Conservation (phyloP, 2,888 invertebrate genomes). For the Marronus borbonicus region DNA sequence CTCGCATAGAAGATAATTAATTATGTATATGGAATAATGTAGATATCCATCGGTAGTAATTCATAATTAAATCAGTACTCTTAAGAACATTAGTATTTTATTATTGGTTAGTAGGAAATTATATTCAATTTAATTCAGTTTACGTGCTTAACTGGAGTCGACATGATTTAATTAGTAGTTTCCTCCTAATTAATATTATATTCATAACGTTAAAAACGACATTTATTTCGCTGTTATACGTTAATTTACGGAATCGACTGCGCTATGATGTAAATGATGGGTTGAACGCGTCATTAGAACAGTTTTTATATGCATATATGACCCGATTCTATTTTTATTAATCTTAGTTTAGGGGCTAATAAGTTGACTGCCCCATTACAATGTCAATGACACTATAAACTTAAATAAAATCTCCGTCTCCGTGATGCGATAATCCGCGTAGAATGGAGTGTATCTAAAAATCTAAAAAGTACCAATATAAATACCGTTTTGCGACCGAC, state of each 20-base stretch:
- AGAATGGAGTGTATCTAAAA: neutral
- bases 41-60: neutral
- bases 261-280: neutral
- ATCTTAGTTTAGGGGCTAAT: constrained; percentile 38
- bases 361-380: constrained; percentile 45
- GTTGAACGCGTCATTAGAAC: constrained; percentile 17
- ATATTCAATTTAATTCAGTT: constrained; percentile 31
- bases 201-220: constrained; percentile 15
- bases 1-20: neutral
- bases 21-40: neutral
- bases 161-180: constrained; percentile 28
- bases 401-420: neutral
- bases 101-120: neutral
- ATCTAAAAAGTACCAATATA: neutral
- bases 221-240: constrained; percentile 17
- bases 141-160: constrained; percentile 12
- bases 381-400: constrained; percentile 41
- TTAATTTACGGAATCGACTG: constrained; percentile 31
- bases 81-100: too few species aligned
- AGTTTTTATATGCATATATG: constrained; percentile 24
- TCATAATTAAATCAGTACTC: neutral
- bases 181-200: constrained; percentile 28
- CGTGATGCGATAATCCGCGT: neutral
- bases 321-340: constrained; percentile 42
- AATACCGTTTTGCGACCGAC: neutral